Conservation (phyloP, 2,888 invertebrate species). For the Ditylenchus weischeri region DNA sequence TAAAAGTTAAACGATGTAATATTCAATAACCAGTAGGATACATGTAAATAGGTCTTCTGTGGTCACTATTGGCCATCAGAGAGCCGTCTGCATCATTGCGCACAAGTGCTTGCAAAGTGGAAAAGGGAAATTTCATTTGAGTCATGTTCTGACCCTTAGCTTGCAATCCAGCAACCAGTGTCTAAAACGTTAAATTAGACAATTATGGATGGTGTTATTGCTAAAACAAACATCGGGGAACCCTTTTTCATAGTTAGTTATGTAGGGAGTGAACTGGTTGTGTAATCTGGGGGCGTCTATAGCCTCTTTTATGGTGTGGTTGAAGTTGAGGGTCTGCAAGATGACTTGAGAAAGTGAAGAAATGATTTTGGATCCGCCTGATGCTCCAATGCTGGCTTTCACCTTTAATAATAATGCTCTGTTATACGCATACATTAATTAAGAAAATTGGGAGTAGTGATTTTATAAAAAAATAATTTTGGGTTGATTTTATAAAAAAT, state of each 20-base stretch:
- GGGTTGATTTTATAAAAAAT: too few relatives aligned
- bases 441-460: too few relatives aligned
- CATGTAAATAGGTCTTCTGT: conserved; percentile 21
- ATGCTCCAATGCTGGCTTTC: conserved; percentile 29
- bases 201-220: neutral
- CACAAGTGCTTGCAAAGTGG: conserved; percentile 48
- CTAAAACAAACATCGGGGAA: conserved; percentile 28
- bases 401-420: conserved; percentile 34
- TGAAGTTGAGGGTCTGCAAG: conserved; percentile 73
- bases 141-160: conserved; percentile 40
- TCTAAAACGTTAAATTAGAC: conserved; percentile 16
- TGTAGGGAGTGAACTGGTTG: conserved; percentile 46
- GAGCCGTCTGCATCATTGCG: conserved; percentile 4
- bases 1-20: neutral
- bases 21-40: conserved; percentile 24
- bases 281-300: conserved; percentile 53
- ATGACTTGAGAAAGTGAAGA: conserved; percentile 63
- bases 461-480: too few relatives aligned
- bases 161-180: conserved; percentile 23
- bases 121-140: conserved; percentile 40
- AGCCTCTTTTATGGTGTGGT: conserved; percentile 73
- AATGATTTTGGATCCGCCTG: conserved; percentile 36
- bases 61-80: conserved; percentile 19
- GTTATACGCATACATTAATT: too few relatives aligned
- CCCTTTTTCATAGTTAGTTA: conserved; percentile 30